Conservation (phyloP, 2,888 invertebrate genomes). For the Chaetoderma sp. region DNA sequence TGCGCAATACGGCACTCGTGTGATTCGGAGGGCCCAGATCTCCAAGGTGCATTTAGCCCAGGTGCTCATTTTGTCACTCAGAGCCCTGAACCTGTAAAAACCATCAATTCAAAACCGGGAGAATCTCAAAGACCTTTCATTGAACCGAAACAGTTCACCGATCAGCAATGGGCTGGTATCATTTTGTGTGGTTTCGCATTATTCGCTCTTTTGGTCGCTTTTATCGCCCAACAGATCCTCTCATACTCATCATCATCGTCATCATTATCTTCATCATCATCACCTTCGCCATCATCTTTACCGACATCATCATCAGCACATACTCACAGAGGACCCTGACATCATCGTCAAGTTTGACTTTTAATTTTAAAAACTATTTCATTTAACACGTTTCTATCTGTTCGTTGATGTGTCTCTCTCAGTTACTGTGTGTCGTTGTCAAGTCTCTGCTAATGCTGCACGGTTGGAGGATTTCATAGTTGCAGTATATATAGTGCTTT, state of each 20-base stretch:
- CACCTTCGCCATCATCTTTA: no score
- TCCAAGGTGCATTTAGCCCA: conserved; percentile 81
- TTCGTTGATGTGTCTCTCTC: no score
- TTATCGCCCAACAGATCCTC: conserved; percentile 72
- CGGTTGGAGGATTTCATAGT: no score
- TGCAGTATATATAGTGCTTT: no score
- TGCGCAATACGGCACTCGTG: conserved; percentile 79
- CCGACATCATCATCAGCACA: no score
- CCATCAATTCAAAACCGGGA: conserved; percentile 22
- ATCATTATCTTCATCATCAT: no score
- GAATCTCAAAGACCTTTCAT: conserved; percentile 34
- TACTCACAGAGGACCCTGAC: no score
- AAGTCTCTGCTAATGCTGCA: no score
- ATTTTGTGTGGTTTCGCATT: conserved; percentile 76
- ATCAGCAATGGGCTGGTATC: conserved; percentile 77
- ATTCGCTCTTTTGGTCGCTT: conserved; percentile 76
- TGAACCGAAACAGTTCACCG: conserved; percentile 70
- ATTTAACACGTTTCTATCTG: no score
- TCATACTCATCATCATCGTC: conserved; percentile 1
- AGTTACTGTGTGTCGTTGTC: no score
- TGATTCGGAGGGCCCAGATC: conserved; percentile 71
- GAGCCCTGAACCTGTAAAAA: conserved; percentile 52
- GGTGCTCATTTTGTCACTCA: conserved; percentile 75
- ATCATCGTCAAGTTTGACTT: no score
- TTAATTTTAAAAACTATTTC: no score